Base-by-base conservation (phyloP, 1,140 invertebrate species). In the Hyposmocoma kahamanoa region DNA sequence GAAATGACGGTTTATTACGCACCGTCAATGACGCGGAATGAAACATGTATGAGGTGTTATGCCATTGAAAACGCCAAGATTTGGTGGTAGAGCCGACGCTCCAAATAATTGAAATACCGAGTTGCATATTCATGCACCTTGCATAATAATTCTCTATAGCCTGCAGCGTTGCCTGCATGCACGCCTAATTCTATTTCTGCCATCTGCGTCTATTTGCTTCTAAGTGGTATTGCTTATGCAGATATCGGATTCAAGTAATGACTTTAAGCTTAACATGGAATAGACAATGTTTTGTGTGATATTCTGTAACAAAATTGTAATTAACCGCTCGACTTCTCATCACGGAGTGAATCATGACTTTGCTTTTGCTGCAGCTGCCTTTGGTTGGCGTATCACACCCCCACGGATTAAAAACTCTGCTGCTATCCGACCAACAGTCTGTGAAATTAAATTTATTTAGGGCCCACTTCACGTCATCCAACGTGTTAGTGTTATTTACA, bases 401-500 rank as follows among this genome's bases (percentile, higher is more conserved):
- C 53, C 61, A 55, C 43, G 59, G 63, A 71, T 72, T 77, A 74
- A 81, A 75, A 72, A 70, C 62, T 59, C 48, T 47, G 42, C 49
- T 42, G 52, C 49, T 48, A 55, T 49, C 52, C 62, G 59, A 54
- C 67, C 57, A n/a, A n/a, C n/a, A n/a, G 58, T 46, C 68, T 72
- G 67, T 80, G 67, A 80, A 83, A 83, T 81, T 79, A 74, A 78
- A 79, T 79, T 84, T 79, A 78, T 81, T 84, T 81, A 78, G 72
- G 66, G 44, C 65, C 67, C 71, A 69, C 72, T 74, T 63, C 65
- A 69, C 65, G 67, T 73, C 73, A 75, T 62, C 52, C 59, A 59
- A 62, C 53, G 59, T 72, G 72, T 76, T 73, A 72, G 60, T 69
- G 57, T 28, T 79, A 67, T 83, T 83, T 81, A 77, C 73, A 72